A percentile compares a stretch with the other conserved stretches of the same genome.
phyloP scores from a whole-genome alignment of 2,113 vertebrate species.

The Ctenomys sociabilis region DNA sequence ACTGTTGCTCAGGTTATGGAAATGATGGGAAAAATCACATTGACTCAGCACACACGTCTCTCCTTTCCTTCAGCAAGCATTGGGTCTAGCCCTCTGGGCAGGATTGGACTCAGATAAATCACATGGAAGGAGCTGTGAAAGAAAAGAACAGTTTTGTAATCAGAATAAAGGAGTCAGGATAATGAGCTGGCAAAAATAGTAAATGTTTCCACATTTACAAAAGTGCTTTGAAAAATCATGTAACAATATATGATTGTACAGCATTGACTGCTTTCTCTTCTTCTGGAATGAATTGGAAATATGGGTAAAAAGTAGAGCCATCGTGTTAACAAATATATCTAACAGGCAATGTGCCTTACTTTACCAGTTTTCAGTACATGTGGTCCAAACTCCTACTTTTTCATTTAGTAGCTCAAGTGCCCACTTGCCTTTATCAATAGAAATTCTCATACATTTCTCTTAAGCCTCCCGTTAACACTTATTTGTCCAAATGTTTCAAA shows the following conservation, averaged over 20 bases:
- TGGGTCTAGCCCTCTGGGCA: background rate
- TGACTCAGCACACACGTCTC: background rate
- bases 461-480: background rate
- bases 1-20: background rate
- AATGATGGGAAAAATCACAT: background rate
- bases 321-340: background rate
- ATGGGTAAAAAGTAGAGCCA: slow-evolving; percentile 26
- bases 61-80: background rate
- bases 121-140: background rate
- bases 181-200: slow-evolving; percentile 20
- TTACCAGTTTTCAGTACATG: background rate
- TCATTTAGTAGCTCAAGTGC: background rate
- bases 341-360: background rate
- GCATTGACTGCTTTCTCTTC: background rate
- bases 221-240: slow-evolving; percentile 43
- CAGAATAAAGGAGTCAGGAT: background rate
- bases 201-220: slow-evolving; percentile 42
- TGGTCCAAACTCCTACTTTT: background rate
- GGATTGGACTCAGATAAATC: background rate
- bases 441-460: background rate
- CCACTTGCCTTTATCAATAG: background rate
- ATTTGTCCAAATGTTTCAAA: slow-evolving; percentile 17
- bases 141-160: background rate
- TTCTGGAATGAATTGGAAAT: slow-evolving; percentile 37
- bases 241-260: background rate